Base-by-base conservation (phyloP, 2,113 vertebrate species). In the Brevimyrus niger region DNA sequence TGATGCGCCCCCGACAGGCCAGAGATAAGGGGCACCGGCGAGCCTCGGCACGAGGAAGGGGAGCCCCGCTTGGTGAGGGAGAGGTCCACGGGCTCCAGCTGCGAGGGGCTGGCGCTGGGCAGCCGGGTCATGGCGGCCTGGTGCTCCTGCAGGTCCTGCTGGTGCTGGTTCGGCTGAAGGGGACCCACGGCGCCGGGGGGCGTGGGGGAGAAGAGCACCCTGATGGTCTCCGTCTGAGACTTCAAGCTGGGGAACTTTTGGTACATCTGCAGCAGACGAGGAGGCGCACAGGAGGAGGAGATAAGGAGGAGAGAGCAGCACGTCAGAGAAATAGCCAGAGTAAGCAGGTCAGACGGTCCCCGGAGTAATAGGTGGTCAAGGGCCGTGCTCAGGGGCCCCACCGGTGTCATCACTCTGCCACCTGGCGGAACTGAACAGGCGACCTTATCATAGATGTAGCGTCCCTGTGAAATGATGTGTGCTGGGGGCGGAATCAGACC, bases 61-160 rank as follows among this genome's bases (percentile, higher is more conserved):
- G 98, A 98, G 76, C 96, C 95, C 35, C 97, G 96, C 93, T 98
- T 99, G 95, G 97, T 98, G 92, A 98, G 93, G 0, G 98, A 98
- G 87, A 99, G 97, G 91, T 99, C 98, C 87, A 99, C 98, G 0
- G 98, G 98, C 93, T 99, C 98, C 93, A 97, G 89, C 95, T 99
- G 98, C 89, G 96, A 94, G 86, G 96, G 96, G 0, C 91, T 92
- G 93, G 8, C 95, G 94, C 88, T 95, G 93, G 93, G 94, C 91
- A 92, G 96, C 94, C 0, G 92, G 87, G 89, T 92, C 9, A 92
- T 69, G 47, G 46, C 90, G 1, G 50, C 50, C 61, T 17, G 87
- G 23, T 23, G 85, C 38, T 58, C 82, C 47, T 84, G 88, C 58
- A 50, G 86, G 91, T 90, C 91, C 2, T 92, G 90, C 92, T 17